A percentile compares a stretch with the other conserved stretches of the same genome.
Conservation (phyloP, 2,113 vertebrate genomes). For the Uropsilus gracilis region DNA sequence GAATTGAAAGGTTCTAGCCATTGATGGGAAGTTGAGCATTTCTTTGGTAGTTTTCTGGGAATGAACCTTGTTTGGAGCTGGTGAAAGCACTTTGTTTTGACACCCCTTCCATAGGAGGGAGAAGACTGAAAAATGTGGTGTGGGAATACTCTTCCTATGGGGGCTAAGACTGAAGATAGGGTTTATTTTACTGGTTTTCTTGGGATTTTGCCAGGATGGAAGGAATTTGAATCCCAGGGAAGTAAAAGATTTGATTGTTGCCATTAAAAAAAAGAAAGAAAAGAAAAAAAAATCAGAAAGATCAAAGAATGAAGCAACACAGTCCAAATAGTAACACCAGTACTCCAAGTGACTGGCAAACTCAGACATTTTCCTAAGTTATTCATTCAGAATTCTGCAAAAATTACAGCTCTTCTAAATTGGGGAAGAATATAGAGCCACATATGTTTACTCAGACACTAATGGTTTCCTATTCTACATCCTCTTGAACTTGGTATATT, state of each 20-base stretch:
- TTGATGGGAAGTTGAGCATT: neutral
- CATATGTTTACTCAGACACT: neutral
- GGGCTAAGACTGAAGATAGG: neutral
- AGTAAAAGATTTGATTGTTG: neutral
- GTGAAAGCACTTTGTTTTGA: neutral
- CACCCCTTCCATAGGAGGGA: neutral
- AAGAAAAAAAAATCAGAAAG: neutral
- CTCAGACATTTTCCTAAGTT: neutral
- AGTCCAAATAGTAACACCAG: neutral
- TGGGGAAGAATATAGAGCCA: neutral
- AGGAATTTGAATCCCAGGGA: neutral
- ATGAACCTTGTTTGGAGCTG: neutral
- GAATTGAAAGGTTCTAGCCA: neutral
- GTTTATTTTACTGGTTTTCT: neutral
- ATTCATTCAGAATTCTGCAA: neutral
- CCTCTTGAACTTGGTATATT: neutral
- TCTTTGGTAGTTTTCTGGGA: neutral
- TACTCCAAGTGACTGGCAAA: neutral
- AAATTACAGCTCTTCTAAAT: neutral
- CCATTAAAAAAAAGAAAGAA: neutral
- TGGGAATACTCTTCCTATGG: neutral
- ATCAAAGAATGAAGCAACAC: neutral
- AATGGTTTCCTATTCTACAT: neutral
- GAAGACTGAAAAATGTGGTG: neutral
- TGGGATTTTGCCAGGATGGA: neutral